These are phyloP conservation scores for Trinectes maculatus DNA, from an alignment of 2,113 vertebrate species.

Conservation along the genomic window DNA sequence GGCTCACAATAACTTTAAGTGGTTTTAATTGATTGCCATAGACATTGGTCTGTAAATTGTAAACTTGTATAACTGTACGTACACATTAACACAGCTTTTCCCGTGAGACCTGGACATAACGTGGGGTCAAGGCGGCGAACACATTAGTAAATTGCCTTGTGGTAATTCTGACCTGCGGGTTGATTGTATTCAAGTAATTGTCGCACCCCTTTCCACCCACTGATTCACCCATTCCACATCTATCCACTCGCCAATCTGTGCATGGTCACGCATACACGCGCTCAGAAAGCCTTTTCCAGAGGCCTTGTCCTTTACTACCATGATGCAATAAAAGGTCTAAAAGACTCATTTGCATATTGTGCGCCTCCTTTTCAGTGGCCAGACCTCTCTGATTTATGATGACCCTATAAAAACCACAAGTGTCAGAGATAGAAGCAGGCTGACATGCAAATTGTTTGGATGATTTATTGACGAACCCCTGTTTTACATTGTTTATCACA, in stretches of 20 bases:
- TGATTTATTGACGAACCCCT: constrained; percentile 58
- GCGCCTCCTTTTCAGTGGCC: constrained; percentile 38
- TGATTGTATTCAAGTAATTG: constrained; percentile 22
- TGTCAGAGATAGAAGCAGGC: constrained; percentile 44
- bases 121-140: neutral
- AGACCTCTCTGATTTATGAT: constrained; percentile 67
- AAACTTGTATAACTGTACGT: neutral
- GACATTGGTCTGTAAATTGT: neutral
- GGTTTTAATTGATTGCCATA: neutral
- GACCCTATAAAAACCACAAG: constrained; percentile 50
- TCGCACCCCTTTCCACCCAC: constrained; percentile 1
- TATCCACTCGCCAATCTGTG: neutral
- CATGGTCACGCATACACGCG: neutral
- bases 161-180: constrained; percentile 3
- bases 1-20: neutral
- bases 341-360: constrained; percentile 60
- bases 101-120: neutral
- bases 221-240: neutral
- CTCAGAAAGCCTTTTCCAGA: neutral
- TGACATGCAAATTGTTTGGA: constrained; percentile 66
- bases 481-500: constrained; percentile 39
- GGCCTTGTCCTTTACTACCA: neutral
- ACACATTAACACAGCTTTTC: neutral
- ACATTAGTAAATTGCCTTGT: constrained; percentile 3
- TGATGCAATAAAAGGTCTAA: constrained; percentile 32